These are phyloP conservation scores for Andrena cerasifolii DNA, from an alignment of 1,140 invertebrate species.

Conservation along the genomic window DNA sequence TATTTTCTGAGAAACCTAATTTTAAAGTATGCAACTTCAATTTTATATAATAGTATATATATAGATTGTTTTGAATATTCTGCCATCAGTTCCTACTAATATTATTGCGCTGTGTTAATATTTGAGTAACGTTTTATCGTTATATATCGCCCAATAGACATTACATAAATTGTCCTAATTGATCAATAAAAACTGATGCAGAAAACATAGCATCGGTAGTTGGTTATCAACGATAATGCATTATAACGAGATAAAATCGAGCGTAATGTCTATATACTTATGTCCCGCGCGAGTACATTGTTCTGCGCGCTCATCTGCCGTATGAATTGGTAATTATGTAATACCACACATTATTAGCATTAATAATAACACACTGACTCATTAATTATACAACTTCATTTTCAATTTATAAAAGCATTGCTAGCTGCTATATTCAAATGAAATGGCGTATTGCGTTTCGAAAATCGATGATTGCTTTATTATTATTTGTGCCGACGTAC, in stretches of 20 bases:
- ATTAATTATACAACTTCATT: slow-evolving; percentile 24
- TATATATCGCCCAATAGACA: background rate
- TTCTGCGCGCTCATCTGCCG: background rate
- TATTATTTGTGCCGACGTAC: no score
- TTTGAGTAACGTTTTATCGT: no score
- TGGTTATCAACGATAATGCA: background rate
- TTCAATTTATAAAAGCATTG: slow-evolving; percentile 17
- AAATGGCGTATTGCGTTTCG: background rate
- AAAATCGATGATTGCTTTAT: background rate
- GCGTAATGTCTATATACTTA: background rate
- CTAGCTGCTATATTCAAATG: background rate
- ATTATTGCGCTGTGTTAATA: no score
- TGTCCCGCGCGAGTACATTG: background rate
- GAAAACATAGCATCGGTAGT: background rate
- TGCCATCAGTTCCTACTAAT: no score
- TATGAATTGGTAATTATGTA: slow-evolving; percentile 25
- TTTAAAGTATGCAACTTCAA: no score
- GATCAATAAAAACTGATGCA: background rate
- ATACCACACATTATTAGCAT: background rate
- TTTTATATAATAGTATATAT: no score
- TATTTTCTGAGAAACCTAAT: no score
- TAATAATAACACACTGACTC: background rate
- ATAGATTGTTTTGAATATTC: no score
- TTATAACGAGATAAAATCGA: background rate
- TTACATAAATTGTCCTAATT: background rate